Conservation (phyloP, 2,888 invertebrate genomes). For the Scaptomyza parva region DNA sequence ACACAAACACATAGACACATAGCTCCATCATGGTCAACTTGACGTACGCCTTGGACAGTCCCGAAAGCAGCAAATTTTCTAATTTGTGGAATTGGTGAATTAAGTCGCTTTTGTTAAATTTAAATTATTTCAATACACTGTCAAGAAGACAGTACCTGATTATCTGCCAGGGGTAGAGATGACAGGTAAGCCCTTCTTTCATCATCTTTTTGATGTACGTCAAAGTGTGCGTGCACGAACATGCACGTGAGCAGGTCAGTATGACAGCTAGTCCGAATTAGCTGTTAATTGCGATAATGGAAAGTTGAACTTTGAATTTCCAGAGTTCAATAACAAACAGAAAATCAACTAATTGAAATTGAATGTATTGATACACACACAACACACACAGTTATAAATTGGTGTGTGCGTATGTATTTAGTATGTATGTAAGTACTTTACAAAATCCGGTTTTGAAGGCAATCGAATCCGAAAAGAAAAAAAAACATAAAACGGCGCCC, state of each 20-base stretch:
- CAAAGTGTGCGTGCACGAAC: slow-evolving; percentile 2
- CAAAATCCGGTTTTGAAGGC: slow-evolving; percentile 71
- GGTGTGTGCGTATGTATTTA: too few species aligned
- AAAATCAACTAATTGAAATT: slow-evolving; percentile 2
- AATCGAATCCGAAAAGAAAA: slow-evolving; percentile 56
- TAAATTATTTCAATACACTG: too few species aligned
- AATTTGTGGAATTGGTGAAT: too few species aligned
- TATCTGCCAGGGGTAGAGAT: not conserved
- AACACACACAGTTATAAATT: not conserved
- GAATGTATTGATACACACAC: not conserved
- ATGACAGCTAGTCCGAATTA: not conserved
- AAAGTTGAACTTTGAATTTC: not conserved
- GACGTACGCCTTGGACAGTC: not conserved
- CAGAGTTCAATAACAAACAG: not conserved
- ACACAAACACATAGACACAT: slow-evolving; percentile 20
- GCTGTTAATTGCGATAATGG: slow-evolving; percentile 1
- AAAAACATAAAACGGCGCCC: slow-evolving; percentile 51
- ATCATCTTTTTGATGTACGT: not conserved
- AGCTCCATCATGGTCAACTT: slow-evolving; percentile 1
- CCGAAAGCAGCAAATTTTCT: not conserved
- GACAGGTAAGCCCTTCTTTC: not conserved
- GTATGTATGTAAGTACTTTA: slow-evolving; percentile 5
- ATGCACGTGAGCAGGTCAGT: slow-evolving; percentile 1
- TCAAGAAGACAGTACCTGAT: too few species aligned
- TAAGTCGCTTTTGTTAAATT: too few species aligned